Conservation (phyloP, 2,888 invertebrate genomes). For the Spialia ferax region DNA sequence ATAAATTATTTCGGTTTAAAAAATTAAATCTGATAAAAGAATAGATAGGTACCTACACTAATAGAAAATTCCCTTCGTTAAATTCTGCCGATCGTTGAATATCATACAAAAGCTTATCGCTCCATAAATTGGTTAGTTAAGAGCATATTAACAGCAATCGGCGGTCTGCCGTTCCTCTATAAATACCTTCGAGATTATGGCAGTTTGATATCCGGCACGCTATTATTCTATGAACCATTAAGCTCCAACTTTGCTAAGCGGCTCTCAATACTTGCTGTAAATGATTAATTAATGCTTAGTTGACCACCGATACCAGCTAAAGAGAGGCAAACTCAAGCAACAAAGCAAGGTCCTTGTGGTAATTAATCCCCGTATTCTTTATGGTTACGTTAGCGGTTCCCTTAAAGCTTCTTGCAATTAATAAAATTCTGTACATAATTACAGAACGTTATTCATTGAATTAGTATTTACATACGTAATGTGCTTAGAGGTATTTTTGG, state of each 20-base stretch:
- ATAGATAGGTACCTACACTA: too few relatives aligned
- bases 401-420: too few relatives aligned
- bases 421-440: too few relatives aligned
- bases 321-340: too few relatives aligned
- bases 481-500: too few relatives aligned
- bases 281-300: not conserved
- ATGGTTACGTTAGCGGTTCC: too few relatives aligned
- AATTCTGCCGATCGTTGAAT: constrained; percentile 3
- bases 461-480: too few relatives aligned
- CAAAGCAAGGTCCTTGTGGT: too few relatives aligned
- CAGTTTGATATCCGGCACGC: constrained; percentile 25
- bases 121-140: constrained; percentile 33
- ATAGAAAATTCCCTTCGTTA: not conserved
- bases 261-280: not conserved
- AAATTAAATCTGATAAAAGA: too few relatives aligned
- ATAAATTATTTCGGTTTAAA: too few relatives aligned
- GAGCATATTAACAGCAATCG: constrained; percentile 35
- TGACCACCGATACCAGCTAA: not conserved
- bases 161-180: constrained; percentile 19
- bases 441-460: too few relatives aligned
- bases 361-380: too few relatives aligned
- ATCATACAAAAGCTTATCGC: constrained; percentile 20
- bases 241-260: not conserved
- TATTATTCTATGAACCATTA: constrained; percentile 9
- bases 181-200: constrained; percentile 20